phyloP scores from a whole-genome alignment of 2,888 invertebrate genomes.

The Folsomia manolachei region DNA sequence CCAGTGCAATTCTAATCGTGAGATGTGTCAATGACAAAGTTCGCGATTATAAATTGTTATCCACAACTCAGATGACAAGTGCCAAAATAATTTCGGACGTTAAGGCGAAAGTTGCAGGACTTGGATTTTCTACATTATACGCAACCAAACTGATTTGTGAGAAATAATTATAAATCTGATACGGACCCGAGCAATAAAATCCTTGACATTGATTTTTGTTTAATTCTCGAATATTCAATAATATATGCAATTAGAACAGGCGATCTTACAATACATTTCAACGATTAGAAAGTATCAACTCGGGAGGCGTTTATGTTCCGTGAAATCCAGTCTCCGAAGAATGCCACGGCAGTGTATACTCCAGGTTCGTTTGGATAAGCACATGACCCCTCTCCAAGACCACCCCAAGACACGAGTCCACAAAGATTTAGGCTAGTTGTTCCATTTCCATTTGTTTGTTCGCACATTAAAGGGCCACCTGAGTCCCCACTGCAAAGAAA shows the following conservation, averaged over 20 bases:
- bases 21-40: constrained; percentile 22
- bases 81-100: not conserved
- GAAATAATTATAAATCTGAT: no score
- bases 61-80: not conserved
- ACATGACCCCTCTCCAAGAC: not conserved
- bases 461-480: not conserved
- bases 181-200: no score
- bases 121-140: constrained; percentile 22
- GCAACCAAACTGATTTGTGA: constrained; percentile 18
- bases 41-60: constrained; percentile 20
- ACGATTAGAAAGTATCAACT: no score
- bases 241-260: no score
- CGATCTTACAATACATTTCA: no score
- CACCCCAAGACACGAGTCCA: constrained; percentile 1
- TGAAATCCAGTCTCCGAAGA: not conserved
- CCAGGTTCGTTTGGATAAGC: not conserved
- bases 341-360: not conserved
- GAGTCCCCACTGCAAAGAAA: not conserved
- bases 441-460: not conserved
- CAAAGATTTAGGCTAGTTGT: not conserved
- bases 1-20: constrained; percentile 11
- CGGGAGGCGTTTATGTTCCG: not conserved
- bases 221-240: no score
- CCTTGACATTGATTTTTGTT: no score
- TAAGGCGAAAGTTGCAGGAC: constrained; percentile 13